Evolutionary conservation across 2,888 invertebrate species (phyloP).

Genomic region (Tenthredo livida): DNA sequence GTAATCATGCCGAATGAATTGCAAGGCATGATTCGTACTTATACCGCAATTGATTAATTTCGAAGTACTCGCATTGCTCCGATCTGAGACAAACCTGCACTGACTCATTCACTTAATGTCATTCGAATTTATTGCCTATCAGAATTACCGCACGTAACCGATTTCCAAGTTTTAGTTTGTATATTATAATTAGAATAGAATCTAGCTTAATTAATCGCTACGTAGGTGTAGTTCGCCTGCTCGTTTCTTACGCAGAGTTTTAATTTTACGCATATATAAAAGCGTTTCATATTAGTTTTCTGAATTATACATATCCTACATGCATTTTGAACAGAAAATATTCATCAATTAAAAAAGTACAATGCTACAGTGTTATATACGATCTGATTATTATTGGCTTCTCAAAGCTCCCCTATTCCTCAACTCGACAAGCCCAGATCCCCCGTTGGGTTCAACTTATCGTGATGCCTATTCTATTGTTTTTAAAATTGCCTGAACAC

Average conservation of each 20-base stretch:
- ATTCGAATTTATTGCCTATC: conserved; percentile 33
- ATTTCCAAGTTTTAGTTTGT: neutral
- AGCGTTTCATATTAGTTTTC: neutral
- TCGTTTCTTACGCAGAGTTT: neutral
- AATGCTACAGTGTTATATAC: neutral
- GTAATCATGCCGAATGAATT: conserved; percentile 26
- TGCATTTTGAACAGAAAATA: neutral
- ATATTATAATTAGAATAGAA: neutral
- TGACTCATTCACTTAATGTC: neutral
- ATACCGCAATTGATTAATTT: conserved; percentile 2
- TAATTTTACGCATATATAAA: neutral
- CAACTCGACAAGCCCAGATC: conserved; percentile 4
- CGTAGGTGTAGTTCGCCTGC: neutral
- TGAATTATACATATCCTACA: neutral
- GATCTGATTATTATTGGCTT: conserved; percentile 11
- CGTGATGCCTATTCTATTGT: conserved; percentile 24
- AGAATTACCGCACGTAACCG: conserved; percentile 5
- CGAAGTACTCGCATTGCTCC: neutral
- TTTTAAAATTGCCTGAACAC: conserved; percentile 28
- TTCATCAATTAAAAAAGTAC: neutral
- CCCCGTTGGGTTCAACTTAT: conserved; percentile 4
- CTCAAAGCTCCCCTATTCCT: neutral
- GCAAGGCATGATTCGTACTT: neutral
- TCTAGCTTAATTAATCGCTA: neutral
- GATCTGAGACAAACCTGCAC: neutral